These are phyloP conservation scores for Gopherus evgoodei DNA, from an alignment of 2,113 vertebrate species.

Conservation along the genomic window DNA sequence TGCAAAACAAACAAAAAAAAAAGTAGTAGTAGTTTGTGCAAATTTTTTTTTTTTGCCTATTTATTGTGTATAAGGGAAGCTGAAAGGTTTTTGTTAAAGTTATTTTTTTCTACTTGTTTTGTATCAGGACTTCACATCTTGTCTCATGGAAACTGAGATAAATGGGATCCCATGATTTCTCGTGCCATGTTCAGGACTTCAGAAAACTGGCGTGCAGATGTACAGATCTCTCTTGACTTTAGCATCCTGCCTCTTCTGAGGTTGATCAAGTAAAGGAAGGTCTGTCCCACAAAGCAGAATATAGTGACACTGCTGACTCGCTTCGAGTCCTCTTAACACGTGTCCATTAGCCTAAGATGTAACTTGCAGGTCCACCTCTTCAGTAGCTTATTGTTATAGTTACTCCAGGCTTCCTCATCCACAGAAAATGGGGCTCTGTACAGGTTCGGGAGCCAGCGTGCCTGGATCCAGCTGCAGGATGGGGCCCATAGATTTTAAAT, in stretches of 20 bases:
- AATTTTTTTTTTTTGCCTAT: background rate
- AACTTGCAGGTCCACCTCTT: background rate
- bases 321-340: background rate
- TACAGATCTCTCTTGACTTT: background rate
- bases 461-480: conserved; percentile 25
- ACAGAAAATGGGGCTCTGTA: background rate
- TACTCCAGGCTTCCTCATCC: background rate
- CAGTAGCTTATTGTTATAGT: background rate
- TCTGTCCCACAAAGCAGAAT: background rate
- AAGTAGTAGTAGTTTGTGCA: background rate
- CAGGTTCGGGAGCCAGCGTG: background rate
- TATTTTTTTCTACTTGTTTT: conserved; percentile 54
- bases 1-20: background rate
- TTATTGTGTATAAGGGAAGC: conserved; percentile 3
- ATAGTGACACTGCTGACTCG: background rate
- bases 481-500: conserved; percentile 19
- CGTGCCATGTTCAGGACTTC: background rate
- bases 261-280: background rate
- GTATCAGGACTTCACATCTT: conserved; percentile 47
- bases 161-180: background rate
- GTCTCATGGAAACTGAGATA: conserved; percentile 24
- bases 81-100: conserved; percentile 47
- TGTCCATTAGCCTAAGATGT: rapidly evolving
- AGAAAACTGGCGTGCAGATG: background rate
- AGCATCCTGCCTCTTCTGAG: background rate